Base-by-base conservation (phyloP, 2,888 invertebrate genomes). In the Pseudococcus jackbeardsleyi region DNA sequence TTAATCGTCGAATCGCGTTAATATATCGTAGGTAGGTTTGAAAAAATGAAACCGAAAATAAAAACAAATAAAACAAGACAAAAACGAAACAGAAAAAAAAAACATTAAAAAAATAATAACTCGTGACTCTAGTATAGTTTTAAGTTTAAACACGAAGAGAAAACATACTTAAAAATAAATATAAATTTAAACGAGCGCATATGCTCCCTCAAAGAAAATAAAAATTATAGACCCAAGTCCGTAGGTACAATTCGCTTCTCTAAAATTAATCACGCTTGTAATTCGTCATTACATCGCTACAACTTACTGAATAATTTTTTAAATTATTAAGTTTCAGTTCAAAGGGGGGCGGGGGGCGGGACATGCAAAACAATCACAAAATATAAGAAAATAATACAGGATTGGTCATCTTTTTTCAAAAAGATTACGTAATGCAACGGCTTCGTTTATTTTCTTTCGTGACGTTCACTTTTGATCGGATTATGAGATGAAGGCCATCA, bases 251-350 rank as follows among this genome's bases (percentile, higher is more conserved):
- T 72, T 72, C 72, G 26, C 72, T 72, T 72, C 33, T 72, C 72
- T 72, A 72, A 33, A 72, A 82, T 46, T 82, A 82, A 82, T 46
- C 79, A 46, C 79, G 46, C 79, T 82, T 82, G 39, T 72, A 72
- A 72, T 82, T 82, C 79, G 79, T 72, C 79, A 82, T 82, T 46
- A 82, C 79, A 82, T 46, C 79, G 79, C 72, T 72, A 72, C 72
- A 72, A 72, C 72, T 72, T 72, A 82, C 39, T 77, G 77, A 42
- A 33, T 46, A 82, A 82, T 22, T 82, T 82, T 42, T 42, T 42
- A 19, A 82, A 82, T 42, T 82, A 33, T 42, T 82, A 33, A 82
- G 42, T 82, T 50, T 85, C 85, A 50, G 85, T 54, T 85, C 50
- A 64, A 64, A 64, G 15, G 64, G 64, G 50, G 42, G 46, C 8